phyloP scores from a whole-genome alignment of 1,140 invertebrate species.

The Hyposmocoma kahamanoa region DNA sequence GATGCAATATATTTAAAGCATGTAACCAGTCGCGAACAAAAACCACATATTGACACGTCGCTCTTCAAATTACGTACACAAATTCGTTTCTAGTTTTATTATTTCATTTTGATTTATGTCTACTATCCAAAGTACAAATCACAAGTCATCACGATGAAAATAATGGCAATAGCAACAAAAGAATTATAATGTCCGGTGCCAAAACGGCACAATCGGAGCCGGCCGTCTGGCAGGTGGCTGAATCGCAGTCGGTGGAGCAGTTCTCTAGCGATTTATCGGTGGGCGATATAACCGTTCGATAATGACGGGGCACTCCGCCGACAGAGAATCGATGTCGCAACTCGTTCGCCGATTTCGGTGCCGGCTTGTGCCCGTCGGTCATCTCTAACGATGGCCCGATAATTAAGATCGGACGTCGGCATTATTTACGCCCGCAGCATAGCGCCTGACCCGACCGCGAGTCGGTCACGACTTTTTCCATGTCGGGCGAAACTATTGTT shows the following conservation, averaged over 20 bases:
- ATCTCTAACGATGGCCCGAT: conserved; percentile 69
- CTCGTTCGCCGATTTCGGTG: conserved; percentile 52
- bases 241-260: background rate
- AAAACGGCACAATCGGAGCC: conserved; percentile 43
- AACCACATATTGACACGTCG: background rate
- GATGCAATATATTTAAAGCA: too few species aligned
- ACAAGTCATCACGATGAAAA: conserved; percentile 46
- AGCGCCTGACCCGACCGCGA: conserved; percentile 47
- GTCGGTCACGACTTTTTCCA: conserved; percentile 67
- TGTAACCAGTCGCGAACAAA: background rate
- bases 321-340: conserved; percentile 51
- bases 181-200: conserved; percentile 62
- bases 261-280: conserved; percentile 52
- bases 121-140: conserved; percentile 28
- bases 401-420: conserved; percentile 67
- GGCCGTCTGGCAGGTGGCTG: conserved; percentile 38
- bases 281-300: conserved; percentile 50
- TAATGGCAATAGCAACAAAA: conserved; percentile 59
- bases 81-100: conserved; percentile 16
- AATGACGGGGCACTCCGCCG: conserved; percentile 35
- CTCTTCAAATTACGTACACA: background rate
- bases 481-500: conserved; percentile 62
- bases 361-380: conserved; percentile 43
- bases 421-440: conserved; percentile 68
- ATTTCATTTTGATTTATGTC: conserved; percentile 21